Percentiles rank a stretch among this genome's conserved stretches.
These are phyloP conservation scores for Embiotoca jacksoni DNA, from an alignment of 2,113 vertebrate genomes.

Conservation along the genomic window DNA sequence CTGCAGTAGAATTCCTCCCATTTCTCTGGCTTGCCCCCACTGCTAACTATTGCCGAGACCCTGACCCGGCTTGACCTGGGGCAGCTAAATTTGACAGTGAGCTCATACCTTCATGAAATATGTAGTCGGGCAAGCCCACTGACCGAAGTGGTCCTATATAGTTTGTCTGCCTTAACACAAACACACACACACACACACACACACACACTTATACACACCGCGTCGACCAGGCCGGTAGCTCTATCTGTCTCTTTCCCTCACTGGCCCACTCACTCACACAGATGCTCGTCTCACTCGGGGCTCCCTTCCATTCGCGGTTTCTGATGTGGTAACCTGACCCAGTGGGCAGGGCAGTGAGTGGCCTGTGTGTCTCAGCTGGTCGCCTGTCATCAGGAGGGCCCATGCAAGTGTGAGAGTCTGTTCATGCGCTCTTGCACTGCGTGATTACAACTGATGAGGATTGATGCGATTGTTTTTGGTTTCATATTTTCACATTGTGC, in stretches of 20 bases:
- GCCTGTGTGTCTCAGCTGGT: conserved; percentile 58
- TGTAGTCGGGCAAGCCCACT: conserved; percentile 14
- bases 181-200: background rate
- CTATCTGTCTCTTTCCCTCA: conserved; percentile 14
- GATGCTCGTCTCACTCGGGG: background rate
- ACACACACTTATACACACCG: background rate
- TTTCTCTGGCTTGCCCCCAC: conserved; percentile 16
- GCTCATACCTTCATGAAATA: conserved; percentile 46
- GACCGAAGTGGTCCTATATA: conserved; percentile 20
- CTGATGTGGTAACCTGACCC: conserved; percentile 68
- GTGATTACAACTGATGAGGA: conserved; percentile 5
- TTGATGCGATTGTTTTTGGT: background rate
- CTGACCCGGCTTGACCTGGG: conserved; percentile 62
- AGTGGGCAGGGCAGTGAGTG: conserved; percentile 43
- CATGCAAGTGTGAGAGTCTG: conserved; percentile 3
- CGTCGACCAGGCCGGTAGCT: conserved; percentile 9
- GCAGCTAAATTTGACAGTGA: conserved; percentile 63
- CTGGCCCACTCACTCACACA: background rate
- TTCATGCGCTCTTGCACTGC: conserved; percentile 11
- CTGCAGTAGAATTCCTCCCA: conserved; percentile 34
- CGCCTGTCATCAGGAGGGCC: conserved; percentile 52
- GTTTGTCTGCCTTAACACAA: conserved; percentile 7
- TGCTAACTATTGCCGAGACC: conserved; percentile 59
- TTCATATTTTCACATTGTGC: background rate
- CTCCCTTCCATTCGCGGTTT: conserved; percentile 24